phyloP scores from a whole-genome alignment of 2,888 invertebrate species.

The Bugula neritina region DNA sequence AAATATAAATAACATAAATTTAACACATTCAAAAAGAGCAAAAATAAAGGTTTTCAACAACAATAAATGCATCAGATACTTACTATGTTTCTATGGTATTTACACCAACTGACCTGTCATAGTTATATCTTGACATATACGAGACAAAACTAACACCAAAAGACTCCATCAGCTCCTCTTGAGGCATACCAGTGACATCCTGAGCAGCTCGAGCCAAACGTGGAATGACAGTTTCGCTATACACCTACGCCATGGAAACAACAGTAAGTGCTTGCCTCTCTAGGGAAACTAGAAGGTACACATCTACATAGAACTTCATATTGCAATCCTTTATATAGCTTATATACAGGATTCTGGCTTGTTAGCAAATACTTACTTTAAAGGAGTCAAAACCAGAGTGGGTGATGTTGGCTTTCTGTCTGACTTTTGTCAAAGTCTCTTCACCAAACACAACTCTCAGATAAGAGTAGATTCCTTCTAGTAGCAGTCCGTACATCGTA shows the following conservation, averaged over 20 bases:
- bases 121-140: conserved; percentile 89
- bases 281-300: too few relatives aligned
- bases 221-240: conserved; percentile 68
- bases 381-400: background rate
- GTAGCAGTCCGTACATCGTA: conserved; percentile 85
- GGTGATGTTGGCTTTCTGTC: conserved; percentile 53
- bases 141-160: conserved; percentile 91
- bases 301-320: too few relatives aligned
- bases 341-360: too few relatives aligned
- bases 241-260: conserved; percentile 58
- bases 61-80: too few relatives aligned
- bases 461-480: conserved; percentile 88
- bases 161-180: conserved; percentile 70
- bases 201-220: conserved; percentile 38
- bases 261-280: background rate
- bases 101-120: too few relatives aligned
- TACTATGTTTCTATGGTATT: too few relatives aligned
- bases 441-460: conserved; percentile 89
- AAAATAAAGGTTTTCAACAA: too few relatives aligned
- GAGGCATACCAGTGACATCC: conserved; percentile 36
- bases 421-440: conserved; percentile 85
- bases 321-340: too few relatives aligned
- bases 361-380: too few relatives aligned
- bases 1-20: too few relatives aligned
- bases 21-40: too few relatives aligned